These are phyloP conservation scores for Agelastica alni DNA, from an alignment of 2,888 invertebrate genomes.

Conservation along the genomic window DNA sequence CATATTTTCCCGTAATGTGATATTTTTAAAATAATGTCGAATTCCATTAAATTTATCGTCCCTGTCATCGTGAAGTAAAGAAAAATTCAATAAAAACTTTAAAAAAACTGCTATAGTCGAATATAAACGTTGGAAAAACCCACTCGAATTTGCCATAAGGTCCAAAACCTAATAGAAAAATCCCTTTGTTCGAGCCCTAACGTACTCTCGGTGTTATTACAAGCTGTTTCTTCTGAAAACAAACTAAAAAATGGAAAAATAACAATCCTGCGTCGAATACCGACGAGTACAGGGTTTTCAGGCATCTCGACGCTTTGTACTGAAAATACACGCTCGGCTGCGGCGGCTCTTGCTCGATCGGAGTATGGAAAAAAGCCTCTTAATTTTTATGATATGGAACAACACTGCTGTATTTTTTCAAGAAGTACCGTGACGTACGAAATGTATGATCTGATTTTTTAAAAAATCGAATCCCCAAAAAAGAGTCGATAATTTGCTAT, in stretches of 20 bases:
- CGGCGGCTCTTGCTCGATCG: constrained; percentile 35
- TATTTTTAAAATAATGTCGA: neutral
- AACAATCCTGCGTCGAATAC: constrained; percentile 47
- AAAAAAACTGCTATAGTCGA: constrained; percentile 1
- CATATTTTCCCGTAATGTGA: neutral
- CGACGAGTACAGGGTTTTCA: constrained; percentile 35
- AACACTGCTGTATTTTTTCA: constrained; percentile 23
- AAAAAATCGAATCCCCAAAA: no score
- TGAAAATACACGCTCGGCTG: constrained; percentile 27
- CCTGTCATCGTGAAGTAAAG: neutral
- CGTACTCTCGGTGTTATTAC: constrained; percentile 43
- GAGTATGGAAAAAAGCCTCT: constrained; percentile 39
- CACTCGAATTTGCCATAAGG: constrained; percentile 28
- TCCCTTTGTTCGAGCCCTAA: constrained; percentile 32
- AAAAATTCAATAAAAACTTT: constrained; percentile 14
- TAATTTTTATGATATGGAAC: constrained; percentile 25
- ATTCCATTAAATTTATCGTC: neutral
- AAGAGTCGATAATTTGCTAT: no score
- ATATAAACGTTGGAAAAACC: constrained; percentile 32
- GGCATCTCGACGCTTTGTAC: constrained; percentile 30
- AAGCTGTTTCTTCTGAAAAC: constrained; percentile 54
- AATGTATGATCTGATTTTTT: no score
- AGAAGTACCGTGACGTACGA: constrained; percentile 4
- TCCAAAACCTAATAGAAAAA: constrained; percentile 25
- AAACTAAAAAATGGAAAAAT: constrained; percentile 55